These are phyloP conservation scores for Leucozona laternaria DNA, from an alignment of 2,888 invertebrate genomes.

Conservation along the genomic window DNA sequence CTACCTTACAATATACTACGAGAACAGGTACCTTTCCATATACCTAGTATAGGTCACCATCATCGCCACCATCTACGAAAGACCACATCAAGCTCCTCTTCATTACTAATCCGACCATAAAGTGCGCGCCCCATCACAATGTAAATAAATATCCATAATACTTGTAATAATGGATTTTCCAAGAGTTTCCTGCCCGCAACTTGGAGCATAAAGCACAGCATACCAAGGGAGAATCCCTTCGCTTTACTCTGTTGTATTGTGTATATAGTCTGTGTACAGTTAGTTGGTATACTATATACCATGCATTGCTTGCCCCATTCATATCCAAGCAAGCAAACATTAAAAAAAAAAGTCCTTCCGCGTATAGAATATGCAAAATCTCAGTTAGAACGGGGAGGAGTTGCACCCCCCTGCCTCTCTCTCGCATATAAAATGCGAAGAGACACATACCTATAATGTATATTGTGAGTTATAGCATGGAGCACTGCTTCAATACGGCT, in stretches of 20 bases:
- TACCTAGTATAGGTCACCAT: not conserved
- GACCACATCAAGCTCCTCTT: slow-evolving; percentile 30
- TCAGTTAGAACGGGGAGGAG: not conserved
- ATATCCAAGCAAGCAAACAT: slow-evolving; percentile 37
- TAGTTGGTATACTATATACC: too few species aligned
- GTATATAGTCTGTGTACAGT: not conserved
- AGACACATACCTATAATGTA: not conserved
- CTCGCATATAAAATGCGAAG: not conserved
- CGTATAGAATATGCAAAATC: slow-evolving; percentile 39
- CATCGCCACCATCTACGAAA: not conserved
- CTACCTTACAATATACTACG: slow-evolving; percentile 19
- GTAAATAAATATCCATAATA: slow-evolving; percentile 62
- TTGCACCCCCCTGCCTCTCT: not conserved
- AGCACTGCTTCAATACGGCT: slow-evolving; percentile 39
- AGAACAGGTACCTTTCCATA: too few species aligned
- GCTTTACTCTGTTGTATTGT: slow-evolving; percentile 4
- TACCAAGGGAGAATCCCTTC: slow-evolving; percentile 15
- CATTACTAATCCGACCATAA: slow-evolving; percentile 56
- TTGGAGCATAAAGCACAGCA: not conserved
- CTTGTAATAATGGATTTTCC: slow-evolving; percentile 50
- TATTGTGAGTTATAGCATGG: slow-evolving; percentile 22
- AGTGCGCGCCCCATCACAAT: slow-evolving; percentile 46
- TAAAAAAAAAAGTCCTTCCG: slow-evolving; percentile 11
- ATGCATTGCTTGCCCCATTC: slow-evolving; percentile 39
- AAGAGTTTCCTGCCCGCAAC: slow-evolving; percentile 22